Evolutionary conservation across 2,113 vertebrate species (phyloP), one percentile per base, ranked within the genome.

Genomic region (Mobula hypostoma): DNA sequence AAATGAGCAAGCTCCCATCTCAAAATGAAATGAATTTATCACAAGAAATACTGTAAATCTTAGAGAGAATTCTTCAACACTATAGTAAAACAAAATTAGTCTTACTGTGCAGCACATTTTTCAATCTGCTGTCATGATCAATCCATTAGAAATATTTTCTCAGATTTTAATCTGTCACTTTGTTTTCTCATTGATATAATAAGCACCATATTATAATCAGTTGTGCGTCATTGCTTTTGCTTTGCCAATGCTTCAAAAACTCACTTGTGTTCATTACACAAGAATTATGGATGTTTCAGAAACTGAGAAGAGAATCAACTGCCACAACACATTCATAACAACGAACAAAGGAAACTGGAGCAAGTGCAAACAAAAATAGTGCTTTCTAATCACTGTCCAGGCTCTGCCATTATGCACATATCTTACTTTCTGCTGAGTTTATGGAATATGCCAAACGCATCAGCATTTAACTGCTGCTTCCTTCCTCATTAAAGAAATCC

Each of bases 211-310:
- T 40, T 74, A 14, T 56, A 74, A 68, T 48, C 40, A 15, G 21
- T 24, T 72, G 70, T 93, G 8, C 61, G 48, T 48, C 48, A 68
- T 88, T 27, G n/a, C 1, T 61, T 8, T 58, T 58, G 61, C 15
- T 87, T 6, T 5, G 29, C 83, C 40, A 88, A n/a, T 61, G 85
- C 85, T 88, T 88, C 85, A 88, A 88, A 66, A 88, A 88, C 61
- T 66, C 15, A 91, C 6, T 91, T 15, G 2, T 63, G 29, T n/a
- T 29, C 58, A 63, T 8, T 19, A 68, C 63, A 66, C 27, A 32
- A 27, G 6, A 58, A 24, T 91, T 70, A 36, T 91, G 63, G 61
- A n/a, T 91, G 29, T 68, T 91, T 5, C 27, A 17, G 87, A 68
- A 91, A 91, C 36, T 58, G 61, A 68, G 19, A 40, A 27, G 12